A percentile compares a stretch with the other conserved stretches of the same genome.
These are phyloP conservation scores for Philaethria dido DNA, from an alignment of 2,888 invertebrate species.

Conservation along the genomic window DNA sequence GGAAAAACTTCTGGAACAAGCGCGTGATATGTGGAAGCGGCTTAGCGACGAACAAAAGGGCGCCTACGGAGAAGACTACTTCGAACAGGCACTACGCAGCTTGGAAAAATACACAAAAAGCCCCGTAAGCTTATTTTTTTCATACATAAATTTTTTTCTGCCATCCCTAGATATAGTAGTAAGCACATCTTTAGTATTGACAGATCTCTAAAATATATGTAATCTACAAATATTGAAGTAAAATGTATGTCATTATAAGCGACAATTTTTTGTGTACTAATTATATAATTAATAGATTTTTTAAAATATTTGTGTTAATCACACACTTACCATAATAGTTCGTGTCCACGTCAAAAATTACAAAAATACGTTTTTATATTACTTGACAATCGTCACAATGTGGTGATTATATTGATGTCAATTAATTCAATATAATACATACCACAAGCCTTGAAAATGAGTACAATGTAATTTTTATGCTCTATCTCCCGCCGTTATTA, in stretches of 20 bases:
- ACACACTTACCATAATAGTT: too few relatives aligned
- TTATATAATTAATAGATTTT: too few relatives aligned
- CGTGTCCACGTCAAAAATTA: too few relatives aligned
- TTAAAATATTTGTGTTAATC: too few relatives aligned
- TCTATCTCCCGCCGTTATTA: too few relatives aligned
- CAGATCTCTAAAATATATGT: background rate
- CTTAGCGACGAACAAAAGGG: slow-evolving; percentile 89
- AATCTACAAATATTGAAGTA: background rate
- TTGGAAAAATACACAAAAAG: slow-evolving; percentile 91
- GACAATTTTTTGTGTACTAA: too few relatives aligned
- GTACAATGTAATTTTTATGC: too few relatives aligned
- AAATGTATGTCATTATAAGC: too few relatives aligned
- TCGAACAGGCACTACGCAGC: slow-evolving; percentile 90
- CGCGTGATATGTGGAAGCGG: slow-evolving; percentile 93
- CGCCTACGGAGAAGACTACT: slow-evolving; percentile 92
- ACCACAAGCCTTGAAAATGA: too few relatives aligned
- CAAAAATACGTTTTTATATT: too few relatives aligned
- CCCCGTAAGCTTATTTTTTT: slow-evolving; percentile 73
- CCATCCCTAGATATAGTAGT: background rate
- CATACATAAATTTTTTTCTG: background rate
- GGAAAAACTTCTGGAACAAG: slow-evolving; percentile 86
- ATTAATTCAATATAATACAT: slow-evolving; percentile 14
- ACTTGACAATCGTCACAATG: too few relatives aligned
- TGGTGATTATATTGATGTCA: slow-evolving; percentile 3
- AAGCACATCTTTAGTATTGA: background rate